These are phyloP conservation scores for Archocentrus centrarchus DNA, from an alignment of 2,113 vertebrate species.

Conservation along the genomic window DNA sequence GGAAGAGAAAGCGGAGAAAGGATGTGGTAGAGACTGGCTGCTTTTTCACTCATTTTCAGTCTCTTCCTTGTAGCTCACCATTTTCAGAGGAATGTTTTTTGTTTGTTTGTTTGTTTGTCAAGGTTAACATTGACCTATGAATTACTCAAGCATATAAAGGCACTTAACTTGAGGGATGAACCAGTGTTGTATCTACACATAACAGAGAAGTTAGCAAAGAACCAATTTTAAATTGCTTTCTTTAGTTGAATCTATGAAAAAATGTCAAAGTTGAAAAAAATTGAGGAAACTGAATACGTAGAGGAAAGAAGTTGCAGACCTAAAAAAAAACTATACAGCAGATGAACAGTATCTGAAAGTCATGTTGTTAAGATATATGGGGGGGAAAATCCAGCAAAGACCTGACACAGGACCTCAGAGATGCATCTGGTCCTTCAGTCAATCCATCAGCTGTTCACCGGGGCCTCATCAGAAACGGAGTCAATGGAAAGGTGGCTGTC, in stretches of 20 bases:
- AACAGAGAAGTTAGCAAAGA: not conserved
- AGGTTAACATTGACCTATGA: not conserved
- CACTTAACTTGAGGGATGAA: not conserved
- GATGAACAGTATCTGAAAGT: not conserved
- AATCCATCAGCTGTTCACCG: not conserved
- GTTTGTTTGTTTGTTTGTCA: not conserved
- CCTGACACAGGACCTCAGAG: not conserved
- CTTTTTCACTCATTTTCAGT: not conserved
- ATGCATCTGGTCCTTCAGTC: not conserved
- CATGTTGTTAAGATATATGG: not conserved
- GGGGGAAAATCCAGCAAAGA: not conserved
- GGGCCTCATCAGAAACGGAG: not conserved
- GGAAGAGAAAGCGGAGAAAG: not conserved
- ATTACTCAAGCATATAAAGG: not conserved
- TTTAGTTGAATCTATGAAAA: not conserved
- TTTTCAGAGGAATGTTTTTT: not conserved
- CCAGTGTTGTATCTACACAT: not conserved
- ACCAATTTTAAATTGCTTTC: too few relatives aligned
- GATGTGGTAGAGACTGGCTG: too few relatives aligned
- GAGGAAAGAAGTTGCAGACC: not conserved
- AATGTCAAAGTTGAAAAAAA: not conserved
- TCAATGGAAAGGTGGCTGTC: not conserved
- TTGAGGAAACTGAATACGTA: not conserved
- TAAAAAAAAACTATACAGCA: not conserved
- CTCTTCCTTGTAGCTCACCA: not conserved